A percentile compares a stretch with the other conserved stretches of the same genome.
Evolutionary conservation across 2,888 invertebrate genomes (phyloP).

Genomic region (Nasonia oneida): DNA sequence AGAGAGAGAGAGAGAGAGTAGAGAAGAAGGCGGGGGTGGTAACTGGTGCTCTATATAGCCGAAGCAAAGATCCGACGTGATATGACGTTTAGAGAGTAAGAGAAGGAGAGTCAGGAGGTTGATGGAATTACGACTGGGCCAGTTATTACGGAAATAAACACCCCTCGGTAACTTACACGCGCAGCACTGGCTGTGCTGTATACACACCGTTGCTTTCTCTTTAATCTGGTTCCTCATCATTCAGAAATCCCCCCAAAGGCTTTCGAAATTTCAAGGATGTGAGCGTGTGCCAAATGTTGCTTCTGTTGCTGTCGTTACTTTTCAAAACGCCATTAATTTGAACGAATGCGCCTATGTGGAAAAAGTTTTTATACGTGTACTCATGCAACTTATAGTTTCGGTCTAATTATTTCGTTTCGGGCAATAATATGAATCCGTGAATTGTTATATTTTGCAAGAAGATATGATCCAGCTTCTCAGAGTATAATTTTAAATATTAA

Average conservation of each 20-base stretch:
- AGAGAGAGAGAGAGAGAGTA: too few species aligned
- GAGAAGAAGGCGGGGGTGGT: neutral
- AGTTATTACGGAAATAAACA: constrained; percentile 19
- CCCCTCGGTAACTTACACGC: neutral
- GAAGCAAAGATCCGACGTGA: neutral
- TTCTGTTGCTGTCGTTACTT: neutral
- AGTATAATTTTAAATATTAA: neutral
- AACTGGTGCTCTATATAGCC: neutral
- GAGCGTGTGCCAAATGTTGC: neutral
- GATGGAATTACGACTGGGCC: constrained; percentile 4
- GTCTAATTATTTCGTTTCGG: too few species aligned
- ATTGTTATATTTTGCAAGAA: too few species aligned
- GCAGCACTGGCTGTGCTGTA: neutral
- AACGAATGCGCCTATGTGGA: neutral
- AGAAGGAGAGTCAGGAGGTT: neutral
- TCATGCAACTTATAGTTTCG: too few species aligned
- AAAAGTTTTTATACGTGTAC: neutral
- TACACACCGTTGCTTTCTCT: neutral
- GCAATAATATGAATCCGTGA: too few species aligned
- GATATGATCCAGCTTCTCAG: too few species aligned
- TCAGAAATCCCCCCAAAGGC: constrained; percentile 3
- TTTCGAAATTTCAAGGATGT: constrained; percentile 10
- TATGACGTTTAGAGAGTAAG: neutral
- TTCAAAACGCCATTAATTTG: neutral
- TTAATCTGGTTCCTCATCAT: neutral